Percentiles rank a stretch among this genome's conserved stretches.
These are phyloP conservation scores for Tethya wilhelma DNA, from an alignment of 37 sponge, comb jelly and placozoan species.

Conservation along the genomic window DNA sequence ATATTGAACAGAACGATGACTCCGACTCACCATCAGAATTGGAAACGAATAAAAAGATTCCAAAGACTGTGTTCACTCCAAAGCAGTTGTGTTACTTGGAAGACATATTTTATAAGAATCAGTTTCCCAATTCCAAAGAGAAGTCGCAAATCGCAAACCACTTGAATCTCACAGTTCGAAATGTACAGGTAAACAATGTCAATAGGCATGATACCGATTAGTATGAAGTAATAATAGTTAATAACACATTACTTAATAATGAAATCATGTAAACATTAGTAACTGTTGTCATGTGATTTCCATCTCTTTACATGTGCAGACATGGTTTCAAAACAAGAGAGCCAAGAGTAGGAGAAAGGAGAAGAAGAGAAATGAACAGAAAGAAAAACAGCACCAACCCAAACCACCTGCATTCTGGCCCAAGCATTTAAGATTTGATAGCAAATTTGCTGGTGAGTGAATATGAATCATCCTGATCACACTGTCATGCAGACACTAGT, in stretches of 20 bases:
- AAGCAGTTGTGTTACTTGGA: slow-evolving; percentile 57
- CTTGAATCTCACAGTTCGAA: slow-evolving; percentile 39
- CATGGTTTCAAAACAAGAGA: slow-evolving; percentile 87
- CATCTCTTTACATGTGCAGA: slow-evolving; percentile 22
- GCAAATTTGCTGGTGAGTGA: slow-evolving; percentile 22
- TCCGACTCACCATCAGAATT: too few species aligned
- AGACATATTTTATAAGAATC: slow-evolving; percentile 42
- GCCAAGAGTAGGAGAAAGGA: slow-evolving; percentile 69
- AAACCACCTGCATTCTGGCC: slow-evolving; percentile 82
- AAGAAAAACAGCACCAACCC: slow-evolving; percentile 2
- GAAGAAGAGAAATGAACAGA: slow-evolving; percentile 10
- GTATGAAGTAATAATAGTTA: not conserved
- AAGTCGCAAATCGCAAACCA: slow-evolving; percentile 49
- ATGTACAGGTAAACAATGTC: slow-evolving; percentile 49
- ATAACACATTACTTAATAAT: slow-evolving; percentile 7
- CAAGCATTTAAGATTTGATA: slow-evolving; percentile 57
- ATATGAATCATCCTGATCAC: too few species aligned
- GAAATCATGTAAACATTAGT: not conserved
- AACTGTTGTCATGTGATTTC: not conserved
- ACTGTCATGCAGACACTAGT: too few species aligned
- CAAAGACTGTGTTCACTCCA: slow-evolving; percentile 63
- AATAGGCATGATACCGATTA: not conserved
- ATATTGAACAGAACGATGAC: too few species aligned
- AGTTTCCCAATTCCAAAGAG: slow-evolving; percentile 57
- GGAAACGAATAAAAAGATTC: not conserved